These are phyloP conservation scores for Schlechtendalia chinensis DNA, from an alignment of 1,140 invertebrate genomes.

Conservation along the genomic window DNA sequence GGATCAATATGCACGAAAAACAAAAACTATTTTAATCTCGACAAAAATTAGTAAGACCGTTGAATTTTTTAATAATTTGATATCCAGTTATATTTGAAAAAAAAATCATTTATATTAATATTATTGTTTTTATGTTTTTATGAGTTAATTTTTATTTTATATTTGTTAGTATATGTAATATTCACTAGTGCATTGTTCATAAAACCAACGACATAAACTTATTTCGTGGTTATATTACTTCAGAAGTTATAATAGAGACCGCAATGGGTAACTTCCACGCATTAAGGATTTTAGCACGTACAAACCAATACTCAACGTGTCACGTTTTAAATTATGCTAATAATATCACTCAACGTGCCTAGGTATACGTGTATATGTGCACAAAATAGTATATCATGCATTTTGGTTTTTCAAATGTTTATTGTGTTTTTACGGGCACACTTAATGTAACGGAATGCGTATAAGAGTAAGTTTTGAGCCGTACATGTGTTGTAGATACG, in stretches of 20 bases:
- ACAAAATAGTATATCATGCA: not conserved
- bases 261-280: not conserved
- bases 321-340: not conserved
- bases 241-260: not conserved
- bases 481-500: not conserved
- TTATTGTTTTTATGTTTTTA: no score
- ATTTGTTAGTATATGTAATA: not conserved
- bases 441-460: conserved; percentile 11
- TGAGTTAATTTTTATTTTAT: no score
- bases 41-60: no score
- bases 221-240: not conserved
- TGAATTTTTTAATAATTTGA: no score
- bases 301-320: not conserved
- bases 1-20: no score
- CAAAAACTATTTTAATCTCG: no score
- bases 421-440: not conserved
- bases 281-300: not conserved
- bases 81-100: no score
- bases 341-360: not conserved
- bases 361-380: not conserved
- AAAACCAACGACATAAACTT: not conserved
- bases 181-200: not conserved
- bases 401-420: not conserved
- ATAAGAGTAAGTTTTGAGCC: not conserved
- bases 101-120: no score